Conservation (phyloP, 2,113 vertebrate genomes). For the Ciconia stormi region DNA sequence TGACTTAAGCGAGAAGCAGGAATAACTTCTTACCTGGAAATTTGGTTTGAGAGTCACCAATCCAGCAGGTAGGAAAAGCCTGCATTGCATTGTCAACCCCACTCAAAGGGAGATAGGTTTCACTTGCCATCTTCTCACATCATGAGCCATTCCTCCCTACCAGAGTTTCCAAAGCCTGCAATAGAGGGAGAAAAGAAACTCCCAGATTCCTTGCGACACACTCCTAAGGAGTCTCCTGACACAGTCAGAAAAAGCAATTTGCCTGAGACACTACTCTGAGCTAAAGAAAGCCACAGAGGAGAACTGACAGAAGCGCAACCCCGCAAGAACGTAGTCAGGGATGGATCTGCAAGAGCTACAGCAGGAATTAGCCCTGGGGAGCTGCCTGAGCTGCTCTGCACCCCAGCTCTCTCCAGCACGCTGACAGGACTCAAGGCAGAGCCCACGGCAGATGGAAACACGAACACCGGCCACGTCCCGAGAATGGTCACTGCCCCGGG, state of each 20-base stretch:
- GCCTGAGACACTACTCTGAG: not conserved
- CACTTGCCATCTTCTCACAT: not conserved
- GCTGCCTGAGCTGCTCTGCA: not conserved
- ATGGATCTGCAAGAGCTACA: accelerated
- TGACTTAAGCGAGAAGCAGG: not conserved
- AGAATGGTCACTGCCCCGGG: accelerated
- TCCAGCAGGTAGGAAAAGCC: not conserved
- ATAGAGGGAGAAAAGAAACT: not conserved
- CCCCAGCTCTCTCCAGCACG: not conserved
- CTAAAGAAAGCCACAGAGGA: not conserved
- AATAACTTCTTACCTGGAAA: not conserved
- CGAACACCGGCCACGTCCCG: accelerated
- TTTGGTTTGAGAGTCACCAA: not conserved
- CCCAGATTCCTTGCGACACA: not conserved
- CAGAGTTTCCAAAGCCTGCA: not conserved
- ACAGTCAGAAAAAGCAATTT: not conserved
- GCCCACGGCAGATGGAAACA: accelerated
- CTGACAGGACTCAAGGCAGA: not conserved
- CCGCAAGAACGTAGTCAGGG: accelerated
- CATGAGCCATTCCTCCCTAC: not conserved
- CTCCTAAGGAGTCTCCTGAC: not conserved
- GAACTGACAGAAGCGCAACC: not conserved
- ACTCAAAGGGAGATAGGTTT: not conserved
- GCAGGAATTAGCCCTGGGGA: not conserved
- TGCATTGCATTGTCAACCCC: not conserved